Percentiles rank a stretch among this genome's conserved stretches.
These are phyloP conservation scores for Fulica atra DNA, from an alignment of 2,113 vertebrate genomes.

Conservation along the genomic window DNA sequence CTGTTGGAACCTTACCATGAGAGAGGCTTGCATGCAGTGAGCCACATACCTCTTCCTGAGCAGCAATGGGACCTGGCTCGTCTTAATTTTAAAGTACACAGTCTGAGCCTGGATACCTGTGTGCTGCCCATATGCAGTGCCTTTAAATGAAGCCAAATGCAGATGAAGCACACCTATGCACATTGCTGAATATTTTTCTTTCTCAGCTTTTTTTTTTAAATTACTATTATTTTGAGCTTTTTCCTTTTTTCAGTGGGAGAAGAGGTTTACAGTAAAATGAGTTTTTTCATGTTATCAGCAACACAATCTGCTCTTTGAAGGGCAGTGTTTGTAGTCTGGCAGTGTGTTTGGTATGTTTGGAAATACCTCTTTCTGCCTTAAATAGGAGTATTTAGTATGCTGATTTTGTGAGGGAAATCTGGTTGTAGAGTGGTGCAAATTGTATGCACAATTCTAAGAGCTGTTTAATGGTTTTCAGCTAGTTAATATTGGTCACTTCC, in stretches of 20 bases:
- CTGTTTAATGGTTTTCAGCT: neutral
- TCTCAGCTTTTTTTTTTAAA: neutral
- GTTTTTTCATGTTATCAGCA: neutral
- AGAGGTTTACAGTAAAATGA: neutral
- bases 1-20: neutral
- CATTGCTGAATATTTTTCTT: neutral
- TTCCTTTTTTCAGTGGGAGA: neutral
- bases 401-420: neutral
- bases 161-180: neutral
- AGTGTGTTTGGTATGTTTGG: neutral
- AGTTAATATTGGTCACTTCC: neutral
- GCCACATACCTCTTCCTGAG: neutral
- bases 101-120: neutral
- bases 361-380: neutral
- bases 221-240: neutral
- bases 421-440: neutral
- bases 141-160: neutral
- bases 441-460: neutral
- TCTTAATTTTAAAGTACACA: neutral
- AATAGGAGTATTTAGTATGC: neutral
- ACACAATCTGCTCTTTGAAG: neutral
- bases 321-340: neutral
- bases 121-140: neutral
- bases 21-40: neutral
- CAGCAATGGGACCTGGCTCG: neutral